Percentiles rank a stretch among this genome's conserved stretches.
These are phyloP conservation scores for Callyntrura guangdongensis DNA, from an alignment of 2,888 invertebrate species.

Conservation along the genomic window DNA sequence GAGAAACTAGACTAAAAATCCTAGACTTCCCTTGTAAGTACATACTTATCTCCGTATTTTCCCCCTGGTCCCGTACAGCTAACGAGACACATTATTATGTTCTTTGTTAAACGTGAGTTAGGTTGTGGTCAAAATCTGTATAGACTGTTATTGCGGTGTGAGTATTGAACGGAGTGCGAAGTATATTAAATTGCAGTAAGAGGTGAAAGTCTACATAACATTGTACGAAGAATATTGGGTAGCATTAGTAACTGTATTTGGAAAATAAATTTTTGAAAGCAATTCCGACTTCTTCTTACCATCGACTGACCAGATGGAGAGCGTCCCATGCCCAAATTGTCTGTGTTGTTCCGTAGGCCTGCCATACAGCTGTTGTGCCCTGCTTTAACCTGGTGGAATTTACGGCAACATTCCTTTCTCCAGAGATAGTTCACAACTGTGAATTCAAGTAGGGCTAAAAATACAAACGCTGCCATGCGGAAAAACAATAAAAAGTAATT, in stretches of 20 bases:
- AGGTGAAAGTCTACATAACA: not conserved
- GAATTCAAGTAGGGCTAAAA: conserved; percentile 87
- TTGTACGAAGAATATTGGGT: not conserved
- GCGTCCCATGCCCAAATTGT: conserved; percentile 73
- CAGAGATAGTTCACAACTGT: conserved; percentile 87
- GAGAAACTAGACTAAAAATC: too few species aligned
- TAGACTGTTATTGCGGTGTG: too few species aligned
- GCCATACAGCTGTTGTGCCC: conserved; percentile 71
- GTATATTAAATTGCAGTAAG: too few species aligned
- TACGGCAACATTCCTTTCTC: conserved; percentile 85
- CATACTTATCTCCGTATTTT: too few species aligned
- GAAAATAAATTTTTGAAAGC: not conserved
- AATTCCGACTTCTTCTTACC: conserved; percentile 46
- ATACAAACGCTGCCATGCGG: conserved; percentile 86
- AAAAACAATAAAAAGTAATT: conserved; percentile 59
- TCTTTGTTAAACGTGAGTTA: too few species aligned
- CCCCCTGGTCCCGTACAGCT: too few species aligned
- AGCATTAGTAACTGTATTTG: not conserved
- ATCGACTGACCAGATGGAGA: conserved; percentile 75
- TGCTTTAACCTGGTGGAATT: conserved; percentile 80
- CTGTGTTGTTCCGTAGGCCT: conserved; percentile 67
- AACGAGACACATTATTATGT: too few species aligned
- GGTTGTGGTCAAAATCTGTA: too few species aligned
- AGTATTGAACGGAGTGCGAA: too few species aligned
- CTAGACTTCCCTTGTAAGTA: too few species aligned